Percentiles rank a stretch among this genome's conserved stretches.
These are phyloP conservation scores for Vanessa tameamea DNA, from an alignment of 1,140 invertebrate species.

Conservation along the genomic window DNA sequence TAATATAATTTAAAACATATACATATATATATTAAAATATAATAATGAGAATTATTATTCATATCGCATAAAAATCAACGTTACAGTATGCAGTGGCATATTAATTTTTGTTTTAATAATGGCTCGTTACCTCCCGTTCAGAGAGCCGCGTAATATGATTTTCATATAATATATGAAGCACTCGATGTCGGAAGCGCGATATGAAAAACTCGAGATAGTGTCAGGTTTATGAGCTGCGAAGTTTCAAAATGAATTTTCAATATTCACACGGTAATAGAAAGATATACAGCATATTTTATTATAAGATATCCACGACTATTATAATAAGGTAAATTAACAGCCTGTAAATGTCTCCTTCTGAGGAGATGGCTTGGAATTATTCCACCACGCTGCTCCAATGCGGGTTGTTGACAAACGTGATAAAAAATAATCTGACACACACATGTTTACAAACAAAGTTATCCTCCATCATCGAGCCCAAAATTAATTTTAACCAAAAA, in stretches of 20 bases:
- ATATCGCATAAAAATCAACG: neutral
- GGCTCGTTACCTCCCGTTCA: slow-evolving; percentile 26
- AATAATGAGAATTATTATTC: neutral
- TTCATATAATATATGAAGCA: slow-evolving; percentile 35
- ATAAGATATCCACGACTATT: no score
- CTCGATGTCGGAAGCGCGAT: slow-evolving; percentile 28
- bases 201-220: slow-evolving; percentile 34
- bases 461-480: no score
- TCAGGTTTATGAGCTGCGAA: slow-evolving; percentile 25
- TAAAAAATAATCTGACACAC: no score
- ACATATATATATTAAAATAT: neutral
- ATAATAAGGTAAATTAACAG: no score
- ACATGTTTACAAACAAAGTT: no score
- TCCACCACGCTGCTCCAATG: no score
- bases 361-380: no score
- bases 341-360: no score
- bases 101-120: slow-evolving; percentile 33
- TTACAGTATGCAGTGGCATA: slow-evolving; percentile 2
- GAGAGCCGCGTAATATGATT: slow-evolving; percentile 33
- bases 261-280: neutral
- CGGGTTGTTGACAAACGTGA: no score
- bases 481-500: no score
- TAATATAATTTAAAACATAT: neutral
- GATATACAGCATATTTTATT: neutral
- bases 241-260: slow-evolving; percentile 20